Conservation (phyloP, 1,140 invertebrate species). For the Ooceraea biroi region DNA sequence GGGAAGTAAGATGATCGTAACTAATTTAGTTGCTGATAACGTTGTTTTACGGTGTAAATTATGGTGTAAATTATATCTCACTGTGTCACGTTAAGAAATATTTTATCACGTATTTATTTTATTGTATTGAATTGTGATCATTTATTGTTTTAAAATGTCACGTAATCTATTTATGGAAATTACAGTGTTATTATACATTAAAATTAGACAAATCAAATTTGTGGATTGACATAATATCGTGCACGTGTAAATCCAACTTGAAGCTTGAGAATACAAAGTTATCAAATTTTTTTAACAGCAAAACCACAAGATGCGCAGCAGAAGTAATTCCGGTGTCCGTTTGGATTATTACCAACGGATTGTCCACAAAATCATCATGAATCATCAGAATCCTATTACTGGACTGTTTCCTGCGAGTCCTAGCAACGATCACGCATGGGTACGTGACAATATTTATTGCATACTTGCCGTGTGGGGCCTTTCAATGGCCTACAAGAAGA, state of each 20-base stretch:
- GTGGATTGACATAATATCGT: too few species aligned
- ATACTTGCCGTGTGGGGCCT: constrained; percentile 99
- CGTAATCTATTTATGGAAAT: too few species aligned
- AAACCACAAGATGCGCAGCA: constrained; percentile 91
- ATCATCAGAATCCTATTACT: constrained; percentile 97
- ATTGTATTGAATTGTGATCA: too few species aligned
- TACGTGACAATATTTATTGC: constrained; percentile 99
- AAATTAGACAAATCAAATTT: too few species aligned
- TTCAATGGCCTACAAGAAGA: constrained; percentile 99
- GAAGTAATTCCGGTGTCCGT: constrained; percentile 97
- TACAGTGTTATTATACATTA: too few species aligned
- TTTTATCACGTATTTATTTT: too few species aligned
- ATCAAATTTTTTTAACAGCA: constrained; percentile 6
- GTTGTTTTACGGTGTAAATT: too few species aligned
- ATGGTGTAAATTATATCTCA: too few species aligned
- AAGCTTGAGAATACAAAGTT: background rate
- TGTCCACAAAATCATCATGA: constrained; percentile 96
- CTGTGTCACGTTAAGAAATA: too few species aligned
- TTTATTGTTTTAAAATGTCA: too few species aligned
- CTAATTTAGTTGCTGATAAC: constrained; percentile 17
- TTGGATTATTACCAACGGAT: constrained; percentile 98
- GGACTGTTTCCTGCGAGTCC: constrained; percentile 95
- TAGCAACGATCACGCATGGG: constrained; percentile 98
- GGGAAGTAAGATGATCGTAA: background rate
- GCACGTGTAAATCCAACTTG: too few species aligned